Base-by-base conservation (phyloP, 1,140 invertebrate species). In the Bombus terrestris region DNA sequence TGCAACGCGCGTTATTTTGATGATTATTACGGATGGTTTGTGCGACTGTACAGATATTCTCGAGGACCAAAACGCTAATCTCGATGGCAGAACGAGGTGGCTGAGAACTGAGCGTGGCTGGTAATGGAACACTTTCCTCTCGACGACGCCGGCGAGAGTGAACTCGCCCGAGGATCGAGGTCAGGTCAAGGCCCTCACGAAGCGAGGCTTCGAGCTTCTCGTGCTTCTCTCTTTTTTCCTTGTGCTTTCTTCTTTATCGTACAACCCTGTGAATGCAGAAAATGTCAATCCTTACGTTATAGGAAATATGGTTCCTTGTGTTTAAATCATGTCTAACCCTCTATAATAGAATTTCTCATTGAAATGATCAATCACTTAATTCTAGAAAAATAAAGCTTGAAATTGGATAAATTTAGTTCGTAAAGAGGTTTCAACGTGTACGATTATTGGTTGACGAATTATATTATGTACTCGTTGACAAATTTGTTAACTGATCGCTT, bases 41-140 rank as follows among this genome's bases (percentile, higher is more conserved):
- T 13, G 9, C 25, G 47, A 8, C 6, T 1, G 10, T 12, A 6
- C 1, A 22, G 41, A 25, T 47, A 69, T 47, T 39, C 47, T 79
- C 64, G 71, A 78, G 66, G 77, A 82, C 81, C 87, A 89, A 92
- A 89, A 89, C 81, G 85, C 86, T 92, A 93, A 90, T 91, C 83
- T 76, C 71, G 80, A 72, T 78, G 83, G 81, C 76, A 69, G 39
- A 86, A 47, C 39, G 41, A 73, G 80, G 28, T 37, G 81, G 47
- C 80, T 79, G 39, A 73, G n/a, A 87, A 79, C n/a, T 69, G 59
- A 25, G 73, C 62, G 78, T 35, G 69, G 64, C 62, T 84, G 89
- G 66, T 94, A 93, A 93, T 93, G 94, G 94, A 95, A 94, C 95
- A 95, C 95, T 95, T 95, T 95, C 94, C 92, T 95, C 95, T 93